phyloP scores from a whole-genome alignment of 1,140 invertebrate species.

The Zaprionus capensis region DNA sequence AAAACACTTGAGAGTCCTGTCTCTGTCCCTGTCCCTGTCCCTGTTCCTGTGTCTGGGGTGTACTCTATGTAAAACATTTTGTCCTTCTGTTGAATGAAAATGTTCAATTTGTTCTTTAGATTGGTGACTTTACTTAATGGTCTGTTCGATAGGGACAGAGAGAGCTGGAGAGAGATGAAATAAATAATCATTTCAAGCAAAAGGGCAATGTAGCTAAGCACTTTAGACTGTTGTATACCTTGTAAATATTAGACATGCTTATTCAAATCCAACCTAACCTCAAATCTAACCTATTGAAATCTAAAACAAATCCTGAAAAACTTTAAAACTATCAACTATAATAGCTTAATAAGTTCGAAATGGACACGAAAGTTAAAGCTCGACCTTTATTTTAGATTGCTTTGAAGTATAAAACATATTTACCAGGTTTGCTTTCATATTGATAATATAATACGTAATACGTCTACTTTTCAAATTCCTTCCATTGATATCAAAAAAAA shows the following conservation, averaged over 20 bases:
- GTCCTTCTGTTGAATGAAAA: slow-evolving; percentile 14
- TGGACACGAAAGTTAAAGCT: too few relatives aligned
- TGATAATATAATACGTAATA: too few relatives aligned
- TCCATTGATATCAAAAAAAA: too few relatives aligned
- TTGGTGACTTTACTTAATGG: neutral
- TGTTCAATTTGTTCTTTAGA: slow-evolving; percentile 33
- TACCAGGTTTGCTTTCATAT: too few relatives aligned
- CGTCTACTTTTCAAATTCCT: too few relatives aligned
- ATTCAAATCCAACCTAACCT: too few relatives aligned
- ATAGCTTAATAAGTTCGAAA: too few relatives aligned
- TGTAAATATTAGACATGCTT: neutral
- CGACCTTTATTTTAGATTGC: too few relatives aligned
- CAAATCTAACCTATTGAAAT: neutral
- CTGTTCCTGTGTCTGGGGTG: neutral
- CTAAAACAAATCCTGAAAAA: neutral
- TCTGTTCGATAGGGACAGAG: neutral
- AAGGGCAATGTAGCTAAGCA: neutral
- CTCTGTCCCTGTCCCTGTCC: neutral
- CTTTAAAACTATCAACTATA: neutral
- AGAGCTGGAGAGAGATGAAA: neutral
- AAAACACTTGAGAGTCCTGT: slow-evolving; percentile 36
- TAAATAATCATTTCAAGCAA: neutral
- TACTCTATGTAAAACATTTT: slow-evolving; percentile 53
- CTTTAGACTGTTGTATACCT: neutral
- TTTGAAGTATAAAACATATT: too few relatives aligned